phyloP scores from a whole-genome alignment of 2,888 invertebrate genomes.

The Drosophila sordidula region DNA sequence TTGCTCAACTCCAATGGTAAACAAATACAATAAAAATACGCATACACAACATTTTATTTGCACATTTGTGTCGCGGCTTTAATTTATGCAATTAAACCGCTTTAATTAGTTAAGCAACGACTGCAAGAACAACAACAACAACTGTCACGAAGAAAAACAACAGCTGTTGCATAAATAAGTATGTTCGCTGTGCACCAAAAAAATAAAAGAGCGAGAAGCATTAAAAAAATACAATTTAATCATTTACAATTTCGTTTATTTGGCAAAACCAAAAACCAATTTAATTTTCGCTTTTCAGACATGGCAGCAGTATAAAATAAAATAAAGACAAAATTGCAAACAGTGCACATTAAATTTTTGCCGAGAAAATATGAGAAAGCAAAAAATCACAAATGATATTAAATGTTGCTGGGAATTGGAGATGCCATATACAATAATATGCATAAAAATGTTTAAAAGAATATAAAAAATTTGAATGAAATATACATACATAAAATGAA shows the following conservation, averaged over 20 bases:
- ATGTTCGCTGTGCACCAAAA: constrained; percentile 1
- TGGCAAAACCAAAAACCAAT: constrained; percentile 44
- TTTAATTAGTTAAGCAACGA: constrained; percentile 61
- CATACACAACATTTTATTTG: constrained; percentile 14
- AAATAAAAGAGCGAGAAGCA: constrained; percentile 1
- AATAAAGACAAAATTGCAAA: background rate
- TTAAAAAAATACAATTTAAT: constrained; percentile 14
- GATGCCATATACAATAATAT: no score
- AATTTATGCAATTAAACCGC: constrained; percentile 64
- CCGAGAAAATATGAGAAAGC: background rate
- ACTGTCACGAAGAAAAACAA: constrained; percentile 38
- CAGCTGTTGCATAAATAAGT: constrained; percentile 61
- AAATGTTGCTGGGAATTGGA: background rate
- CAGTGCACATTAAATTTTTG: constrained; percentile 7
- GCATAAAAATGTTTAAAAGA: no score
- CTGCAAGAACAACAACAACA: constrained; percentile 14
- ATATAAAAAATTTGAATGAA: no score
- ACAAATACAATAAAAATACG: constrained; percentile 16
- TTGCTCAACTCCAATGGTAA: constrained; percentile 28
- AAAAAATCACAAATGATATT: constrained; percentile 1
- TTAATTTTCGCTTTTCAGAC: constrained; percentile 29
- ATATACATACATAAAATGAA: no score
- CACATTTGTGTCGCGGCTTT: constrained; percentile 33
- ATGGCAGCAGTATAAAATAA: constrained; percentile 1
- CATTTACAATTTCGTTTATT: constrained; percentile 38